phyloP scores from a whole-genome alignment of 2,797 vertebrate genomes.

The Linurgus olivaceus region DNA sequence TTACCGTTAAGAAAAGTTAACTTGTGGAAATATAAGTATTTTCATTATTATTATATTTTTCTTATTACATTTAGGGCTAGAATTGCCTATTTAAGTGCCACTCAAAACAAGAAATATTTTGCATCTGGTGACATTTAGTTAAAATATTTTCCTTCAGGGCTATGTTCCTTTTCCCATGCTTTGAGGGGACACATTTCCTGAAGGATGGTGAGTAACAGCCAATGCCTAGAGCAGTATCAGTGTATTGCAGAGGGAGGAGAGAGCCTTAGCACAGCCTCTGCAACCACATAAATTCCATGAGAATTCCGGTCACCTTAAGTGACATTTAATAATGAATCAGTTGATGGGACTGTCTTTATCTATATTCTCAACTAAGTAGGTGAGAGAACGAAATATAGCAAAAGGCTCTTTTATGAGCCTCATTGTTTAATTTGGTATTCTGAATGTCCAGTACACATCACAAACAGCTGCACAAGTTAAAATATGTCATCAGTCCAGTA shows the following conservation, averaged over 20 bases:
- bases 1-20: not conserved
- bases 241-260: not conserved
- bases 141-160: not conserved
- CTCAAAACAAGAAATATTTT: not conserved
- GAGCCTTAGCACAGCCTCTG: not conserved
- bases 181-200: not conserved
- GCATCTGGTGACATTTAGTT: not conserved
- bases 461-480: not conserved
- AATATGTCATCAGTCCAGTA: not conserved
- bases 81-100: not conserved
- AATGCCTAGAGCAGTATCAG: not conserved
- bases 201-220: not conserved
- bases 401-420: not conserved
- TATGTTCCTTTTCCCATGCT: not conserved
- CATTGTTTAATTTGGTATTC: not conserved
- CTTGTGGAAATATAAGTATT: not conserved
- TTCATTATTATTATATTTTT: not conserved
- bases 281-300: not conserved
- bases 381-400: not conserved
- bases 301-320: not conserved
- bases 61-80: not conserved
- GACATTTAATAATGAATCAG: not conserved
- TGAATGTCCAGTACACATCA: not conserved
- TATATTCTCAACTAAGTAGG: not conserved
- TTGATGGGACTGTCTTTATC: not conserved